These are phyloP conservation scores for Dicyrtoma fusca DNA, from an alignment of 2,888 invertebrate genomes.

Conservation along the genomic window DNA sequence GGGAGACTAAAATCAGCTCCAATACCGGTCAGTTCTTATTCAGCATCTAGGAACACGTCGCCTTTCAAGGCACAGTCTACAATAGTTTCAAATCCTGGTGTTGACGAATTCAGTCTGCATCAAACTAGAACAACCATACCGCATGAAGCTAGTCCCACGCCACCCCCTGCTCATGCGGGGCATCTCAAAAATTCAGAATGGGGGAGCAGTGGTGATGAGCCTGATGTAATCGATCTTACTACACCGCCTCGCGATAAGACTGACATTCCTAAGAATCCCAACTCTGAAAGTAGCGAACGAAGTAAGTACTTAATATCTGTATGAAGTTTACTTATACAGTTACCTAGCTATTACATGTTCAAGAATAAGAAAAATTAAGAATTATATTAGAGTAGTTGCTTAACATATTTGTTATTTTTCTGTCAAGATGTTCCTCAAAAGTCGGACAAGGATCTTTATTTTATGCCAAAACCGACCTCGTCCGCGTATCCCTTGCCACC, in stretches of 20 bases:
- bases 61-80: conserved; percentile 47
- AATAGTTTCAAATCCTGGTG: conserved; percentile 42
- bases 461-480: conserved; percentile 2
- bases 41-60: conserved; percentile 40
- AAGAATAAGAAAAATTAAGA: too few relatives aligned
- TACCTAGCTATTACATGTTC: too few relatives aligned
- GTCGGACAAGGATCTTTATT: background rate
- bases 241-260: conserved; percentile 22
- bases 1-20: background rate
- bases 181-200: conserved; percentile 8
- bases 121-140: conserved; percentile 9
- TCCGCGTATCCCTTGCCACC: background rate
- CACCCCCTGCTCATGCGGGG: conserved; percentile 43
- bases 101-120: too few relatives aligned
- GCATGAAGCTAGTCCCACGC: conserved; percentile 15
- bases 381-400: too few relatives aligned
- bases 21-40: background rate
- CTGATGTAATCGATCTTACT: conserved; percentile 53
- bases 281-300: background rate
- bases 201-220: conserved; percentile 7
- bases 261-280: background rate
- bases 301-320: too few relatives aligned
- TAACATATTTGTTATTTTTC: too few relatives aligned
- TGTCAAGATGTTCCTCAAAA: too few relatives aligned
- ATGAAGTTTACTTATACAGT: too few relatives aligned